Base-by-base conservation (phyloP, 2,888 invertebrate genomes). In the Drosophila fulvimacula region DNA sequence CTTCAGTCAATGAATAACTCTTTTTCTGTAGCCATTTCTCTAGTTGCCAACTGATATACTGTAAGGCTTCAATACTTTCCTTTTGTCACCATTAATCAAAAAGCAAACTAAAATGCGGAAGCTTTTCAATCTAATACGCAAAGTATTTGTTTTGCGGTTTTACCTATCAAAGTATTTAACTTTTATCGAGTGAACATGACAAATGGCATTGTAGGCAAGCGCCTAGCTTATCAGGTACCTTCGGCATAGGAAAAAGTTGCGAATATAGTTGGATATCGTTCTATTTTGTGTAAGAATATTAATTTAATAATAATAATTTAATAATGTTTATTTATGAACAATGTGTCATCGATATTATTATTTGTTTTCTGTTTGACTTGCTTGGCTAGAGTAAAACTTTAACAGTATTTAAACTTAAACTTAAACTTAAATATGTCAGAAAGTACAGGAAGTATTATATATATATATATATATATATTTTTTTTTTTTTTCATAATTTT, bases 141-240 rank as follows among this genome's bases (percentile, higher is more conserved):
- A 41, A 55, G 73, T 77, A 76, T 27, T 19, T 27, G 44, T 32
- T 41, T 32, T 41, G 39, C 30, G 42, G 24, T 63, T 48, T 32
- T 48, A 32, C 48, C 13, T 48, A 48, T 80, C 65, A 52, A 55
- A 46, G 38, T 19, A 59, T 39, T 76, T 51, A 7, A 24, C n/a
- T 48, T 63, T 66, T 58, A 46, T 17, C 32, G 42, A 21, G 19
- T n/a, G 30, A 30, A 30, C 44, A 24, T 67, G 58, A 73, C 68
- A 78, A 73, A 72, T 62, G 52, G 34, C 69, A 73, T 62, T 59
- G 27, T n/a, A 42, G 17, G 17, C 30, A 15, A 10, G 38, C 44
- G 38, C 34, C n/a, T 5, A 24, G 13, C 15, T 71, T 60, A 73
- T 60, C 55, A 52, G 10, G 4, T 4, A 30, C 0, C 6, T 19